phyloP scores from a whole-genome alignment of 2,888 invertebrate species.

The Zootermopsis nevadensis region DNA sequence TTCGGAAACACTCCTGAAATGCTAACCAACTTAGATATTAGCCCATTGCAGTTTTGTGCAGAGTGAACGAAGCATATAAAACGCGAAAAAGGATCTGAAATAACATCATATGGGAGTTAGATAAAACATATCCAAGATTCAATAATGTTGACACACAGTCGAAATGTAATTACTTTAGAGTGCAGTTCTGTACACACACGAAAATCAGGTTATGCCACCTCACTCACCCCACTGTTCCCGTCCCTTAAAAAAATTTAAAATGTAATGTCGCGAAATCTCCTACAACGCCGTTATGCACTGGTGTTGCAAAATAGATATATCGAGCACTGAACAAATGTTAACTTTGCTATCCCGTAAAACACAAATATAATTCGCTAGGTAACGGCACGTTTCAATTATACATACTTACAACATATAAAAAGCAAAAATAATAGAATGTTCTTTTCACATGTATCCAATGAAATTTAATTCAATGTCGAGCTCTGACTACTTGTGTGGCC shows the following conservation, averaged over 20 bases:
- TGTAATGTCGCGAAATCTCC: background rate
- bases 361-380: too few species aligned
- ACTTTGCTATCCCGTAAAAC: too few species aligned
- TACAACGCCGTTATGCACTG: background rate
- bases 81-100: background rate
- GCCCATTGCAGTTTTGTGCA: too few species aligned
- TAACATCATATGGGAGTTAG: background rate
- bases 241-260: background rate
- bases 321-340: too few species aligned
- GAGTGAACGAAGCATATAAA: background rate
- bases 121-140: background rate
- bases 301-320: background rate
- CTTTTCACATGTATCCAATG: too few species aligned
- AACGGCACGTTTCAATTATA: too few species aligned
- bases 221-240: background rate
- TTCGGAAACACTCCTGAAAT: too few species aligned
- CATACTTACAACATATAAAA: too few species aligned
- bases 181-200: conserved; percentile 6
- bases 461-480: too few species aligned
- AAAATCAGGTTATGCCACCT: background rate
- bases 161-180: background rate
- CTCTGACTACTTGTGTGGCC: too few species aligned
- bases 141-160: conserved; percentile 8
- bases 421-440: too few species aligned
- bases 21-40: too few species aligned